Base-by-base conservation (phyloP, 2,113 vertebrate genomes). In the Mungos mungo region DNA sequence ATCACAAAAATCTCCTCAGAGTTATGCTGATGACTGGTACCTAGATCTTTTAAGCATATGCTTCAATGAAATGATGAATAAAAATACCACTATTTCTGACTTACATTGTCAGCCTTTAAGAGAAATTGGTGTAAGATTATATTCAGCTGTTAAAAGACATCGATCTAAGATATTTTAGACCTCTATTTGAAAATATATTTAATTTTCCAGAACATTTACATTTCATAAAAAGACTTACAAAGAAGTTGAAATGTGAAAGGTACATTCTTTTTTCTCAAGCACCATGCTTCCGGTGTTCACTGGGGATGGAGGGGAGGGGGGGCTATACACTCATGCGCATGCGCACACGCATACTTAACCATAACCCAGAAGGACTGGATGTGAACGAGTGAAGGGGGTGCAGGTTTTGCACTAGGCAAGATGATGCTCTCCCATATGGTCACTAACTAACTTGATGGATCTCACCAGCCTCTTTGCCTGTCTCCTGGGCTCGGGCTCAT, bases 401-500 rank as follows among this genome's bases (percentile, higher is more conserved):
- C 29, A 35, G 29, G 10, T 5, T 77, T 92, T 83, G 19, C 16
- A 57, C 25, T 31, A 33, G 21, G 14, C 12, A 21, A 8, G 68
- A 68, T 21, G 52, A 72, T 63, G 41, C 1, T 60, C 12, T 79
- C 27, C 38, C 71, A 29, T 35, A 31, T 65, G 41, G 71, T 68
- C n/a, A 91, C n/a, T 38, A 45, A 86, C 35, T 47, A 60, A 10
- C 5, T 35, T 76, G 79, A n/a, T 27, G 77, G 69, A 41, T 66
- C 86, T 71, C 35, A 76, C 2, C 68, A 92, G 68, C 1, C 33
- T 93, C 60, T 86, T 92, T 35, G 82, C 3, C 5, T 72, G 81
- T 96, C 97, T 93, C 74, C 69, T 50, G 71, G 80, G 0, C 52
- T 96, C 35, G n/a, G 52, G 45, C 60, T 93, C 23, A 1, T 93